phyloP scores from a whole-genome alignment of 2,797 vertebrate genomes.

The Periparus ater region DNA sequence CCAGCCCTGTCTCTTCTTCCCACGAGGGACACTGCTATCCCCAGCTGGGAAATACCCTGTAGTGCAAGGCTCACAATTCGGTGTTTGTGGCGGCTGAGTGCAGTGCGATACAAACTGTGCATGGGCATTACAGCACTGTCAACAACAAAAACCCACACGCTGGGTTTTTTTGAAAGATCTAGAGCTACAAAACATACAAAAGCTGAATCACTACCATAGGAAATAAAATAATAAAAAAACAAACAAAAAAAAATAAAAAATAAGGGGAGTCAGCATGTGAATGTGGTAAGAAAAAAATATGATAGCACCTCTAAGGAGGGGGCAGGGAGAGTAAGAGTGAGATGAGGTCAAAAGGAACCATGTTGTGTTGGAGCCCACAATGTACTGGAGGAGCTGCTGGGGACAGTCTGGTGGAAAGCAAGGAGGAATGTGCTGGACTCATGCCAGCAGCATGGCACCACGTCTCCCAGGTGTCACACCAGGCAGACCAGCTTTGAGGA shows the following conservation, averaged over 20 bases:
- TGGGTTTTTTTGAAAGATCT: conserved; percentile 53
- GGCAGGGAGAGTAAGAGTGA: conserved; percentile 38
- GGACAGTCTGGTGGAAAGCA: conserved; percentile 24
- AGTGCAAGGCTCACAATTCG: neutral
- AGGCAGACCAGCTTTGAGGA: conserved; percentile 19
- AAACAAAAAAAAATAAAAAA: conserved; percentile 30
- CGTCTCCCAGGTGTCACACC: neutral
- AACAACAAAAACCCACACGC: conserved; percentile 38
- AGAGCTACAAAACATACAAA: conserved; percentile 74
- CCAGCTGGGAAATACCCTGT: conserved; percentile 4
- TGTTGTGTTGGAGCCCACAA: conserved; percentile 51
- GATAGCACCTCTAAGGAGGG: conserved; percentile 81
- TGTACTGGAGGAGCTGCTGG: conserved; percentile 42
- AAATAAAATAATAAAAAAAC: conserved; percentile 68
- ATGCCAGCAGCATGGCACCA: neutral
- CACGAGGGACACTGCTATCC: neutral
- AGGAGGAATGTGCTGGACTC: conserved; percentile 29
- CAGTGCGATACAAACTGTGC: conserved; percentile 17
- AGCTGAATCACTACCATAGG: conserved; percentile 73
- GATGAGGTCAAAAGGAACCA: conserved; percentile 64
- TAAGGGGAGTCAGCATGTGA: conserved; percentile 56
- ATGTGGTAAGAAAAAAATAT: conserved; percentile 68
- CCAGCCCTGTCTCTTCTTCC: conserved; percentile 6
- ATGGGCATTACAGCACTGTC: conserved; percentile 38
- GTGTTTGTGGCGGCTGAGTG: neutral